Conservation (phyloP, 2,888 invertebrate species). For the Drosophila eohydei region DNA sequence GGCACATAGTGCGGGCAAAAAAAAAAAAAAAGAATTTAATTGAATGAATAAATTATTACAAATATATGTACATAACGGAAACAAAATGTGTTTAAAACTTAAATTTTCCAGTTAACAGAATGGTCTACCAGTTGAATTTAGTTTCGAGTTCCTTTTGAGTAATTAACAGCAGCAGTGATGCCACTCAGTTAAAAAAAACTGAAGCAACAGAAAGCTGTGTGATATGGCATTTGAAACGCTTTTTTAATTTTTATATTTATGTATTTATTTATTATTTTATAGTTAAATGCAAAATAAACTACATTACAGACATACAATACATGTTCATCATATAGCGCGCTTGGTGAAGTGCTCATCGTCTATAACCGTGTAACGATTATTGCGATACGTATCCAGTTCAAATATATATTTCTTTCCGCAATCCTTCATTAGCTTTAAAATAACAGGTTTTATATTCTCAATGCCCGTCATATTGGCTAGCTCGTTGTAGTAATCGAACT, state of each 20-base stretch:
- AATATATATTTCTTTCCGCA: conserved; percentile 88
- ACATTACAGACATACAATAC: conserved; percentile 23
- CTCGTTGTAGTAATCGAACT: conserved; percentile 89
- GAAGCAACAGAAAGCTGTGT: conserved; percentile 15
- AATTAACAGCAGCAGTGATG: conserved; percentile 15
- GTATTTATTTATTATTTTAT: conserved; percentile 19
- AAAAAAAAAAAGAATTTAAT: conserved; percentile 27
- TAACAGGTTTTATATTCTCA: conserved; percentile 88
- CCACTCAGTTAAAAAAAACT: not conserved
- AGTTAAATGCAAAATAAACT: conserved; percentile 23
- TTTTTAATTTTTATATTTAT: not conserved
- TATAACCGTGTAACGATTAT: conserved; percentile 88
- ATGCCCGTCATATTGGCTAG: conserved; percentile 88
- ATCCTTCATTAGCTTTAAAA: conserved; percentile 90
- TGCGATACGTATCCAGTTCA: conserved; percentile 87
- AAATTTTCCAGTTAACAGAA: not conserved
- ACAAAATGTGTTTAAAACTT: conserved; percentile 1
- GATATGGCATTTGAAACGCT: conserved; percentile 1
- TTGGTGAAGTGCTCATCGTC: conserved; percentile 86
- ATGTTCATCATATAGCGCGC: conserved; percentile 8
- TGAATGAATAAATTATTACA: conserved; percentile 55
- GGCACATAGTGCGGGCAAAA: conserved; percentile 46
- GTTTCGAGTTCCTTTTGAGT: conserved; percentile 17
- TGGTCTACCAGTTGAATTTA: not conserved
- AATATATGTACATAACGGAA: conserved; percentile 34